Conservation (phyloP, 2,888 invertebrate species). For the Acronicta psi region DNA sequence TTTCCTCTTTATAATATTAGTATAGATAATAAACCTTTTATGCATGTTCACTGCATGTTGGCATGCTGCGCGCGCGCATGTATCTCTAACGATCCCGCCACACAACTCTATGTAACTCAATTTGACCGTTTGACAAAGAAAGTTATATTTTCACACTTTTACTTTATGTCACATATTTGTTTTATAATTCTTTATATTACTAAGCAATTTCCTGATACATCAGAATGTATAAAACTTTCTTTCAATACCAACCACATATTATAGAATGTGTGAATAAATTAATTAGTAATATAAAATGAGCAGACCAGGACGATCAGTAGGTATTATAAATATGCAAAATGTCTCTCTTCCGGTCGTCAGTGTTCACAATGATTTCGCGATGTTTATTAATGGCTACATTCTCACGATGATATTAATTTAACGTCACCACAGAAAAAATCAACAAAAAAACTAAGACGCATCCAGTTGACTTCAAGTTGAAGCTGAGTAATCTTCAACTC, state of each 20-base stretch:
- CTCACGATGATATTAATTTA: no score
- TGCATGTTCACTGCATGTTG: not conserved
- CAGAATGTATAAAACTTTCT: slow-evolving; percentile 20
- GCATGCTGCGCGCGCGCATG: slow-evolving; percentile 6
- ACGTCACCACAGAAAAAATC: no score
- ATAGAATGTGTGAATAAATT: not conserved
- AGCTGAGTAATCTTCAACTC: no score
- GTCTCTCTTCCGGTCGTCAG: not conserved
- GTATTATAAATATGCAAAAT: slow-evolving; percentile 5
- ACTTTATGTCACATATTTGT: slow-evolving; percentile 33
- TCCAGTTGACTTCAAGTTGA: not conserved
- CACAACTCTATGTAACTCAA: slow-evolving; percentile 42
- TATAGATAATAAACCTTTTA: slow-evolving; percentile 10
- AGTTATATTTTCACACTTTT: slow-evolving; percentile 55
- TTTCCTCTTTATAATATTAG: no score
- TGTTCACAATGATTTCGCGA: slow-evolving; percentile 1
- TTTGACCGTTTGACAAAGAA: slow-evolving; percentile 39
- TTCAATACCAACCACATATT: not conserved
- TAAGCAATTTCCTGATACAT: slow-evolving; percentile 1
- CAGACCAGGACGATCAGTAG: not conserved
- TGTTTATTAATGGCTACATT: not conserved
- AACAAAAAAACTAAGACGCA: no score
- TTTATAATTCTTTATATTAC: slow-evolving; percentile 7
- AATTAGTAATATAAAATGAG: slow-evolving; percentile 6
- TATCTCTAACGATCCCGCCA: slow-evolving; percentile 35